A percentile compares a stretch with the other conserved stretches of the same genome.
These are phyloP conservation scores for Calidris pygmaea DNA, from an alignment of 2,113 vertebrate species.

Conservation along the genomic window DNA sequence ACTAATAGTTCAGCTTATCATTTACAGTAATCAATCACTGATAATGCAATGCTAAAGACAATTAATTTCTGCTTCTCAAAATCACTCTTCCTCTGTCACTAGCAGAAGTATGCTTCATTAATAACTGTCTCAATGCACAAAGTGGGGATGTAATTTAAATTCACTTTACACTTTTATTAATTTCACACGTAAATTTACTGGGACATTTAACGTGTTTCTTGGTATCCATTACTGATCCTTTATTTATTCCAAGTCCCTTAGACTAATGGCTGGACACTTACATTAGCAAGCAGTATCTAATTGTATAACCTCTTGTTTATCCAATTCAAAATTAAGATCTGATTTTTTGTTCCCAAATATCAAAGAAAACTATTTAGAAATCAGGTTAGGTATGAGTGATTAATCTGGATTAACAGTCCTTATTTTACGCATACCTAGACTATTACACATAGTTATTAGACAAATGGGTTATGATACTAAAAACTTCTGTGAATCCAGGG, in stretches of 20 bases:
- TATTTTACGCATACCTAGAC: not conserved
- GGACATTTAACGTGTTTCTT: not conserved
- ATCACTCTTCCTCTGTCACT: not conserved
- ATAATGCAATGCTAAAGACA: constrained; percentile 10
- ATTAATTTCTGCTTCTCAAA: constrained; percentile 34
- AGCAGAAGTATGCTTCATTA: not conserved
- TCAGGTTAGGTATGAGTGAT: not conserved
- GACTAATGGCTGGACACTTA: not conserved
- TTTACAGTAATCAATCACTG: constrained; percentile 2
- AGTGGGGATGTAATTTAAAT: not conserved
- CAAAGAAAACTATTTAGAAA: not conserved
- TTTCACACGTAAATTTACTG: not conserved
- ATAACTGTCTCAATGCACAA: not conserved
- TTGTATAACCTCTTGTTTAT: not conserved
- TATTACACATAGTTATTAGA: not conserved
- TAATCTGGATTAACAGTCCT: not conserved
- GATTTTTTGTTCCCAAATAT: not conserved
- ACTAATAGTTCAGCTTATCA: constrained; percentile 5
- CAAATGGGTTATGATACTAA: not conserved
- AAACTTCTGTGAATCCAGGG: not conserved
- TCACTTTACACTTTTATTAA: not conserved
- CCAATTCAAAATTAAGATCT: not conserved
- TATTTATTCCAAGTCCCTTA: not conserved
- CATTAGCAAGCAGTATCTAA: not conserved
- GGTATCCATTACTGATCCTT: not conserved